phyloP scores from a whole-genome alignment of 2,888 invertebrate species.

The Xanthia icteritia region DNA sequence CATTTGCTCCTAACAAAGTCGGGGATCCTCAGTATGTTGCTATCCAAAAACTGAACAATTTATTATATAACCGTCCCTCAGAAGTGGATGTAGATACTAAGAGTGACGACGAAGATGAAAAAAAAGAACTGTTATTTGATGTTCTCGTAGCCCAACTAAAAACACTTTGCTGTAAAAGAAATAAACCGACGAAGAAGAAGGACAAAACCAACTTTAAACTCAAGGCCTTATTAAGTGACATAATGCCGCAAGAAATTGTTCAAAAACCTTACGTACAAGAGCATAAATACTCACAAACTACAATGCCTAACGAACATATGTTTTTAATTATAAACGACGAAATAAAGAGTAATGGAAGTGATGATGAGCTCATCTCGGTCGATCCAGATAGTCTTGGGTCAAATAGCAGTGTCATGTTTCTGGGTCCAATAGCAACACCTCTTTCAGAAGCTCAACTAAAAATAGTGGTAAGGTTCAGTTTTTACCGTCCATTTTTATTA shows the following conservation, averaged over 20 bases:
- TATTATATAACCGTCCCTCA: conserved; percentile 76
- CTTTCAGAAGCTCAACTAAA: conserved; percentile 80
- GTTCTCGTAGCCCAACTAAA: conserved; percentile 84
- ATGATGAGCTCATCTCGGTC: conserved; percentile 80
- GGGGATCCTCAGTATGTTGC: conserved; percentile 77
- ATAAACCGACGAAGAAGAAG: conserved; percentile 64
- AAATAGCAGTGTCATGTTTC: conserved; percentile 84
- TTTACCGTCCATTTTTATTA: not conserved
- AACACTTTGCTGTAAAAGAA: conserved; percentile 83
- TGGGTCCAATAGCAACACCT: conserved; percentile 84
- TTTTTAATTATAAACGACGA: conserved; percentile 87
- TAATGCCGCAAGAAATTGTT: conserved; percentile 55
- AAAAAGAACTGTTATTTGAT: conserved; percentile 84
- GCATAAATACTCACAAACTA: conserved; percentile 44
- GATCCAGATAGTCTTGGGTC: conserved; percentile 84
- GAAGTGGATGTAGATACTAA: conserved; percentile 66
- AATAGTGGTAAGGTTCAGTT: conserved; percentile 79
- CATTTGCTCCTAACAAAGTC: conserved; percentile 68
- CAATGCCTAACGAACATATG: conserved; percentile 77
- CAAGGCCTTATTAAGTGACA: conserved; percentile 66
- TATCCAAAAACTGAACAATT: conserved; percentile 79
- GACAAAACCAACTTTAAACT: conserved; percentile 60
- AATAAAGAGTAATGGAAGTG: conserved; percentile 79
- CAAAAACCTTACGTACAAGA: conserved; percentile 46
- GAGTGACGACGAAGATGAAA: conserved; percentile 74